phyloP scores from a whole-genome alignment of 2,113 vertebrate genomes.

The Brevimyrus niger region DNA sequence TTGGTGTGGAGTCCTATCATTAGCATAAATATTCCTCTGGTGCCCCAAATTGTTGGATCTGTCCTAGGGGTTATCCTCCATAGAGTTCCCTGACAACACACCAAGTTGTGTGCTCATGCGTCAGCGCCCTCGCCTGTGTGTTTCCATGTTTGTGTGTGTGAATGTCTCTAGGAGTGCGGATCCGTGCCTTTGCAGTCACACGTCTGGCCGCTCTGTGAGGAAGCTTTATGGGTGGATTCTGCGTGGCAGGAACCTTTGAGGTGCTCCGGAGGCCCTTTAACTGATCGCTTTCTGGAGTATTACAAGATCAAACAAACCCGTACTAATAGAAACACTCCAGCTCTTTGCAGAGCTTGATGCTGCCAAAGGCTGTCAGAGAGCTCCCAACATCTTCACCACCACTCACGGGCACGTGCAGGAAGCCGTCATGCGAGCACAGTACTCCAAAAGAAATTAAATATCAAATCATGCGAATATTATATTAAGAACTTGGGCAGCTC shows the following conservation, averaged over 20 bases:
- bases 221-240: not conserved
- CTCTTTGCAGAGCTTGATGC: not conserved
- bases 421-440: not conserved
- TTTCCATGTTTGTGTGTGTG: slow-evolving; percentile 12
- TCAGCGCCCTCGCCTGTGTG: not conserved
- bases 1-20: not conserved
- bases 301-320: slow-evolving; percentile 25
- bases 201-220: not conserved
- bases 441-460: not conserved
- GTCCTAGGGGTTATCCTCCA: not conserved
- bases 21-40: not conserved
- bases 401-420: not conserved
- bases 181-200: not conserved
- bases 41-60: not conserved
- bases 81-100: not conserved
- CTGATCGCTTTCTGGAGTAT: slow-evolving; percentile 34
- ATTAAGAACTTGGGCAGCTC: not conserved
- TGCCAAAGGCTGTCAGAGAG: not conserved
- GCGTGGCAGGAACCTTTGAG: slow-evolving; percentile 20
- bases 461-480: not conserved
- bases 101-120: not conserved
- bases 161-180: not conserved
- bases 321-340: not conserved
- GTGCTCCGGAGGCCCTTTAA: slow-evolving; percentile 35
- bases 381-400: not conserved